phyloP scores from a whole-genome alignment of 37 sponge, comb jelly and placozoan species.

The Eunapius fragilis region DNA sequence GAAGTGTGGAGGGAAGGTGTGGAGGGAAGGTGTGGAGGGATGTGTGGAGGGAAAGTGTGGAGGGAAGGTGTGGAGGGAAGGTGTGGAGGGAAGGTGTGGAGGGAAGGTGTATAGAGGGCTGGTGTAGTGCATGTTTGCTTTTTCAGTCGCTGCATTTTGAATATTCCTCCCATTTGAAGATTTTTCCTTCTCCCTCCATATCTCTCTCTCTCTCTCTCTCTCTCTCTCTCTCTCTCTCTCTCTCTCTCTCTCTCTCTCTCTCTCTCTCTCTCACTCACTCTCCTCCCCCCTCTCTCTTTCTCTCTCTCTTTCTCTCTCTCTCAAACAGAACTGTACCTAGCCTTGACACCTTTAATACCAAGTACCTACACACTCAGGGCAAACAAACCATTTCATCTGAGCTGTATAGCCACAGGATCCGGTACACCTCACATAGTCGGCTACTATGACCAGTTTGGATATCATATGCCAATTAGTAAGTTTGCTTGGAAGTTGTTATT shows the following conservation, averaged over 20 bases:
- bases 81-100: neutral
- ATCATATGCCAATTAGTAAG: neutral
- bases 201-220: neutral
- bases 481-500: neutral
- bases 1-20: neutral
- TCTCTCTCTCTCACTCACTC: too few species aligned
- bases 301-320: neutral
- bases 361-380: neutral
- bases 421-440: neutral
- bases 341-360: neutral
- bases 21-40: neutral
- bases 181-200: too few species aligned
- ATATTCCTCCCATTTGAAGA: too few species aligned
- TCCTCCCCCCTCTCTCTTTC: too few species aligned
- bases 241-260: too few species aligned
- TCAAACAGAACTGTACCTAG: neutral
- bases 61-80: neutral
- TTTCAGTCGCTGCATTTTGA: too few species aligned
- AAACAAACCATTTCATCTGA: neutral
- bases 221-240: too few species aligned
- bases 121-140: too few species aligned
- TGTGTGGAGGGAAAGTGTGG: neutral
- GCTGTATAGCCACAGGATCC: neutral
- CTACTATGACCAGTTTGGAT: neutral
- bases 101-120: too few species aligned